Conservation (phyloP, 1,140 invertebrate genomes). For the Achroia grisella region DNA sequence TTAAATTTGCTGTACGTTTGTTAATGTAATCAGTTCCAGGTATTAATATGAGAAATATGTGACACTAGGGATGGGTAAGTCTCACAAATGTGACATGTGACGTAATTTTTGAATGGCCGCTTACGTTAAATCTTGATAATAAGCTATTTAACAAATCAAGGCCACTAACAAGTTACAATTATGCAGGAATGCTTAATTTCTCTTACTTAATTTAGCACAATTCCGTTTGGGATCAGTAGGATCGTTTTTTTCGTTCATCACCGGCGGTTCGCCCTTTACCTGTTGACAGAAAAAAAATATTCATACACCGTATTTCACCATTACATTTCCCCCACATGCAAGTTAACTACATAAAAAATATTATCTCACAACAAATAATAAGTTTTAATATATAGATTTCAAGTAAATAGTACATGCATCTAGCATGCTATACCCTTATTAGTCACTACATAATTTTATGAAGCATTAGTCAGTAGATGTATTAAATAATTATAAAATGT, state of each 20-base stretch:
- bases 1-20: no score
- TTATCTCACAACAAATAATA: conserved; percentile 71
- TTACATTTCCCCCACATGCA: conserved; percentile 22
- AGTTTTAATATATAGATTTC: conserved; percentile 19
- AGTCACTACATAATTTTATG: conserved; percentile 7
- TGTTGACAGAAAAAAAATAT: conserved; percentile 30
- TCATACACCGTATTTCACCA: no score
- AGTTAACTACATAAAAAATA: conserved; percentile 25
- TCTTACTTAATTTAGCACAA: conserved; percentile 12
- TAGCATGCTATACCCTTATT: conserved; percentile 38
- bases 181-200: conserved; percentile 19
- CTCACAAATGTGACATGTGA: no score
- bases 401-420: conserved; percentile 21
- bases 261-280: conserved; percentile 55
- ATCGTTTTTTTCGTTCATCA: conserved; percentile 16
- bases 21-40: no score
- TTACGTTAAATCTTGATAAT: no score
- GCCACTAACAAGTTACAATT: conserved; percentile 1
- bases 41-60: no score
- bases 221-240: conserved; percentile 9
- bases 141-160: no score
- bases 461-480: conserved; percentile 1
- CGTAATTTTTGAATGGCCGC: no score
- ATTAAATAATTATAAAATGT: not conserved
- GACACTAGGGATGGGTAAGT: no score